These are phyloP conservation scores for Oncorhynchus gorbuscha DNA, from an alignment of 2,113 vertebrate genomes.

Conservation along the genomic window DNA sequence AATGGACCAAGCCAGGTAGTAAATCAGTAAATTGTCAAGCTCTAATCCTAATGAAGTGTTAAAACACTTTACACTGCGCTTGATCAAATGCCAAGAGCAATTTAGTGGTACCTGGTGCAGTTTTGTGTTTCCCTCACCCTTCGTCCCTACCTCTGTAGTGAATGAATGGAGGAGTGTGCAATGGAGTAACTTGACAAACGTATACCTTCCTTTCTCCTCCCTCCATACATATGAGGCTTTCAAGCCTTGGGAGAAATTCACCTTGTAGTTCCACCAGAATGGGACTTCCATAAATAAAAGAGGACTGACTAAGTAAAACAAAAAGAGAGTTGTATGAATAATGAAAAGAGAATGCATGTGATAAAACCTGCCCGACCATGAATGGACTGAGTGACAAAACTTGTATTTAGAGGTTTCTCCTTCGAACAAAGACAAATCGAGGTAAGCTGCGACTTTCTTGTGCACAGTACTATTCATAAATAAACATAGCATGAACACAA, in stretches of 20 bases:
- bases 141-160: too few species aligned
- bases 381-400: conserved; percentile 5
- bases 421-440: not conserved
- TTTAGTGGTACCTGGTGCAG: not conserved
- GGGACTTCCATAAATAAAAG: conserved; percentile 61
- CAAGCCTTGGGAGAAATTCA: too few species aligned
- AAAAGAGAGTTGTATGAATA: conserved; percentile 62
- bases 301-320: conserved; percentile 45
- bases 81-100: not conserved
- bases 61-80: not conserved
- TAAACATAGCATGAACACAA: not conserved
- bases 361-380: conserved; percentile 48
- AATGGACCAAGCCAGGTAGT: not conserved
- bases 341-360: conserved; percentile 61
- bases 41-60: not conserved
- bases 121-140: not conserved
- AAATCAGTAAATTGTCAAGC: not conserved
- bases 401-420: not conserved
- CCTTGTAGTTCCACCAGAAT: conserved; percentile 23
- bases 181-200: too few species aligned
- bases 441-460: not conserved
- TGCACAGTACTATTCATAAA: not conserved
- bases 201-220: too few species aligned
- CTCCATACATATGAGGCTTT: too few species aligned
- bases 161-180: too few species aligned